Conservation (phyloP, 64 coral and sea anemone genomes). For the Orbicella faveolata region DNA sequence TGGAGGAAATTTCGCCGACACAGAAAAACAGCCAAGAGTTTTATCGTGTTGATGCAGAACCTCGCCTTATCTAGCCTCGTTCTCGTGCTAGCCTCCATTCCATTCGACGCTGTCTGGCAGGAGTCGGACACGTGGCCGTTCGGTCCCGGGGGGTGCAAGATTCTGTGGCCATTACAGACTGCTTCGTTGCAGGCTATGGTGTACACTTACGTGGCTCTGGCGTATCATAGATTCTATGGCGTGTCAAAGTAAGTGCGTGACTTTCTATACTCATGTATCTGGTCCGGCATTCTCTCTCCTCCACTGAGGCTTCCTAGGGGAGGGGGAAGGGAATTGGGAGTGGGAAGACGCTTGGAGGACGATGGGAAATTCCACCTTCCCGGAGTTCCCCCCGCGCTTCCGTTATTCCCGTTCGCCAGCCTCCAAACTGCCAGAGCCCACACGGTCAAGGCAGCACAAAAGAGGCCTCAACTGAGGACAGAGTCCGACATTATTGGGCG, state of each 20-base stretch:
- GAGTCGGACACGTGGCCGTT: slow-evolving; percentile 51
- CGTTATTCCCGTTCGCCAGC: too few species aligned
- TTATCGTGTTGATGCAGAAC: slow-evolving; percentile 82
- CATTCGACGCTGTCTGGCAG: slow-evolving; percentile 73
- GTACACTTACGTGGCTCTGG: slow-evolving; percentile 69
- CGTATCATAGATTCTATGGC: slow-evolving; percentile 69
- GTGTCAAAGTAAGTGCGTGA: slow-evolving; percentile 59
- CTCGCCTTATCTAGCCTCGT: slow-evolving; percentile 69
- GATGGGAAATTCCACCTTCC: too few species aligned
- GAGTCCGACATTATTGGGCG: neutral
- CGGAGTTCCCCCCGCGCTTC: too few species aligned
- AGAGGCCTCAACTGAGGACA: neutral
- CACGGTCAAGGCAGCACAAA: too few species aligned
- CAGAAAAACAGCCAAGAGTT: slow-evolving; percentile 75
- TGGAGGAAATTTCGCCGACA: slow-evolving; percentile 68
- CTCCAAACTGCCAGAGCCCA: too few species aligned
- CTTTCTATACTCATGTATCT: neutral
- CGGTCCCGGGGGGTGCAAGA: slow-evolving; percentile 69
- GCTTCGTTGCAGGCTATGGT: slow-evolving; percentile 77
- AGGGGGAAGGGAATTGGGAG: too few species aligned
- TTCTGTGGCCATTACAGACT: slow-evolving; percentile 92
- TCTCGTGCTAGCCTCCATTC: slow-evolving; percentile 61
- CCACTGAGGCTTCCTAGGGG: too few species aligned
- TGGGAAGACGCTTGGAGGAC: too few species aligned
- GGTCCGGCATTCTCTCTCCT: too few species aligned